Evolutionary conservation across 2,888 invertebrate species (phyloP).

Genomic region (Teinopalpus imperialis): DNA sequence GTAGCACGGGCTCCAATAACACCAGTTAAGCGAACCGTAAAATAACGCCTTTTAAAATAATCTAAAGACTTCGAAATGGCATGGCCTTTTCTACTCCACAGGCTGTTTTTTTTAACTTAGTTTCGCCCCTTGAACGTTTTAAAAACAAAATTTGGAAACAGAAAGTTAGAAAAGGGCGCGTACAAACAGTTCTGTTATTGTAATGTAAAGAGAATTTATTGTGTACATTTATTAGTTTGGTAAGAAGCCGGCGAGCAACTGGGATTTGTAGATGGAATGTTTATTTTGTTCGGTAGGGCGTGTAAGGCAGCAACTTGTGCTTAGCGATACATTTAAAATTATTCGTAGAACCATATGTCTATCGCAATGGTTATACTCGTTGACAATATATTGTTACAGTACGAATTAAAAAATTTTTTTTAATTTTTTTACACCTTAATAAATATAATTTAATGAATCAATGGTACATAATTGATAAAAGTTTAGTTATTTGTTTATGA

Average conservation of each 20-base stretch:
- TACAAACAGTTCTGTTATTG: constrained; percentile 45
- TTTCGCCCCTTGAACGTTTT: constrained; percentile 22
- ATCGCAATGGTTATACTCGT: constrained; percentile 38
- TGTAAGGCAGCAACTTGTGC: constrained; percentile 10
- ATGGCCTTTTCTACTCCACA: constrained; percentile 24
- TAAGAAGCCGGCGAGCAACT: constrained; percentile 59
- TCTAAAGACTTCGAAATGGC: constrained; percentile 19
- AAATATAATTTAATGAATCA: too few relatives aligned
- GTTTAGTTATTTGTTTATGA: too few relatives aligned
- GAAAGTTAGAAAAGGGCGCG: constrained; percentile 40
- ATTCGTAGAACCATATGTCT: constrained; percentile 67
- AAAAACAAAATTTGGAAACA: constrained; percentile 31
- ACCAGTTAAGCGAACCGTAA: constrained; percentile 18
- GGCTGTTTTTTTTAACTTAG: constrained; percentile 15
- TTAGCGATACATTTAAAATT: constrained; percentile 43
- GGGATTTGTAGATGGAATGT: constrained; percentile 66
- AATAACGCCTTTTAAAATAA: constrained; percentile 22
- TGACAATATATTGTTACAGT: too few relatives aligned
- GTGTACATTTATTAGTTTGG: constrained; percentile 72
- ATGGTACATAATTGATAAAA: too few relatives aligned
- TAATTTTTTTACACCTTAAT: too few relatives aligned
- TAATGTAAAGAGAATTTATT: constrained; percentile 71
- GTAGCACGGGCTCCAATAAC: constrained; percentile 43
- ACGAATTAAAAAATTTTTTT: too few relatives aligned
- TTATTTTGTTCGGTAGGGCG: constrained; percentile 55